phyloP scores from a whole-genome alignment of 2,888 invertebrate species.

The Heliconius charithonia region DNA sequence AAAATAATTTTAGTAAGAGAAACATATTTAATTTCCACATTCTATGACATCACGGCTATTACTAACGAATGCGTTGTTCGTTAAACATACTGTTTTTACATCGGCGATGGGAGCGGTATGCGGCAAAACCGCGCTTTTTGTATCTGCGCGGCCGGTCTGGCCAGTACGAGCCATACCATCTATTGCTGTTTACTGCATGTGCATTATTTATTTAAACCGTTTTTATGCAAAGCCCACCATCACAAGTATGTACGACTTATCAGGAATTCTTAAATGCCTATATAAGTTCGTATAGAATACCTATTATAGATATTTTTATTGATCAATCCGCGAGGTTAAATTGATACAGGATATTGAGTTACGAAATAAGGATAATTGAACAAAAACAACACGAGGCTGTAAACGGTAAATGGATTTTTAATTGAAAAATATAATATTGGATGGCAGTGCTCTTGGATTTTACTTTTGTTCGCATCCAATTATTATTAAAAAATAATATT shows the following conservation, averaged over 20 bases:
- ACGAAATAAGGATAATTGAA: slow-evolving; percentile 30
- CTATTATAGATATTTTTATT: slow-evolving; percentile 33
- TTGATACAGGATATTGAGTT: slow-evolving; percentile 6
- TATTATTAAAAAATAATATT: not conserved
- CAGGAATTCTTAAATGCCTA: slow-evolving; percentile 26
- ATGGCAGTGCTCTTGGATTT: not conserved
- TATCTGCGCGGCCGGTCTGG: slow-evolving; percentile 30
- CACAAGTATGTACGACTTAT: slow-evolving; percentile 30
- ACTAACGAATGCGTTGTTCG: slow-evolving; percentile 11
- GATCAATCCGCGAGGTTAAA: slow-evolving; percentile 29
- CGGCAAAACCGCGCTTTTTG: slow-evolving; percentile 37
- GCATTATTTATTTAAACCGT: slow-evolving; percentile 46
- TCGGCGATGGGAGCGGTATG: slow-evolving; percentile 37
- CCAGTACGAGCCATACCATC: slow-evolving; percentile 39
- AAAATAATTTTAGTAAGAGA: not conserved
- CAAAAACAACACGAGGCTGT: slow-evolving; percentile 15
- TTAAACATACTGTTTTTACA: slow-evolving; percentile 28
- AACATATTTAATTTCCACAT: not conserved
- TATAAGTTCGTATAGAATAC: slow-evolving; percentile 21
- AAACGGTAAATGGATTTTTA: not conserved
- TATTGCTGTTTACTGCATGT: slow-evolving; percentile 45
- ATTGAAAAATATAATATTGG: no score
- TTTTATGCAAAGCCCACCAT: slow-evolving; percentile 41
- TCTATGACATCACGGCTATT: not conserved
- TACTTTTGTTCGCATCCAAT: not conserved